These are phyloP conservation scores for Propithecus perrieri DNA, from an alignment of 2,797 vertebrate genomes.

Conservation along the genomic window DNA sequence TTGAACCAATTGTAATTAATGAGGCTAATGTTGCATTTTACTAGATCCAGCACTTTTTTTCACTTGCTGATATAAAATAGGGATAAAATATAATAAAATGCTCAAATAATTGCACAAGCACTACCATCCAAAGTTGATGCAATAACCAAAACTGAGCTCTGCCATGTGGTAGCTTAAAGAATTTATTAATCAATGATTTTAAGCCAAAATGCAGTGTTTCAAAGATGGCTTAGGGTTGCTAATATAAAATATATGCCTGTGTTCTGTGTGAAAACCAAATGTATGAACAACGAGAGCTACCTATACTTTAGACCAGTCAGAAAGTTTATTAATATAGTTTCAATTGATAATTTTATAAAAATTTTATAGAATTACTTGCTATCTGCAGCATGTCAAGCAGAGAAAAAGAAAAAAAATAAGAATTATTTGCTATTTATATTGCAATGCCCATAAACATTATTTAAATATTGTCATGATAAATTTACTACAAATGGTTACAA, in stretches of 20 bases:
- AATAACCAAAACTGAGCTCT: background rate
- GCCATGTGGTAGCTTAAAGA: background rate
- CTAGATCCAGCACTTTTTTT: background rate
- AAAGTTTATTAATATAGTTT: background rate
- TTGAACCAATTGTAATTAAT: background rate
- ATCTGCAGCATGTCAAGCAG: background rate
- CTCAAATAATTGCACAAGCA: background rate
- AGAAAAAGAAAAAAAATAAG: background rate
- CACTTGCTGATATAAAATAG: background rate
- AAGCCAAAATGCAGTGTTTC: background rate
- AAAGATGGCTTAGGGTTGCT: background rate
- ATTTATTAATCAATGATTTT: background rate
- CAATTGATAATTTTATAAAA: background rate
- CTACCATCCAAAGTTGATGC: background rate
- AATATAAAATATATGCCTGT: background rate
- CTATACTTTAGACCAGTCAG: background rate
- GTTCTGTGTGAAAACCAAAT: background rate
- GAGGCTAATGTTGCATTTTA: background rate
- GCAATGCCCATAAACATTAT: background rate
- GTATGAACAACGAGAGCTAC: background rate
- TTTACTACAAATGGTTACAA: background rate
- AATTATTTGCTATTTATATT: conserved; percentile 13
- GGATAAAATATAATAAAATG: background rate
- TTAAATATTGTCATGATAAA: conserved; percentile 14
- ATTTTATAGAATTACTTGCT: background rate